A percentile compares a stretch with the other conserved stretches of the same genome.
phyloP scores from a whole-genome alignment of 2,888 invertebrate species.

The Philonicus albiceps region DNA sequence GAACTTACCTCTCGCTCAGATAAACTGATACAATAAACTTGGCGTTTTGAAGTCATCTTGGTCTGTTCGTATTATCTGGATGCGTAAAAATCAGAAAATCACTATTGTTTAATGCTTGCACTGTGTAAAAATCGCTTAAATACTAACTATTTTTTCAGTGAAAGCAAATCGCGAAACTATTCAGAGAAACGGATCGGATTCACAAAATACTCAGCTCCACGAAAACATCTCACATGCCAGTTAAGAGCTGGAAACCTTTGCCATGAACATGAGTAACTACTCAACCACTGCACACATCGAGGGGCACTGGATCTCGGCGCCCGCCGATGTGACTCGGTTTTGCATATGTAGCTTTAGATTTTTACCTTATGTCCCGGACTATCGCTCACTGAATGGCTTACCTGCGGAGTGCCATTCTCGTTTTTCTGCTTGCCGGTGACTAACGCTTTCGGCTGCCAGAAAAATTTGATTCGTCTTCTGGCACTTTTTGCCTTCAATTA shows the following conservation, averaged over 20 bases:
- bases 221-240: neutral
- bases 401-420: neutral
- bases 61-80: neutral
- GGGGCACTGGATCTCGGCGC: neutral
- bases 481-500: neutral
- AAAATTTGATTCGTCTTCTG: neutral
- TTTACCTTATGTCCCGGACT: neutral
- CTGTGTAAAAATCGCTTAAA: neutral
- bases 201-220: neutral
- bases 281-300: neutral
- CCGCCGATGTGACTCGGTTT: neutral
- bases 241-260: neutral
- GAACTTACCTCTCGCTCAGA: constrained; percentile 14
- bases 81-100: neutral
- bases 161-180: neutral
- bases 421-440: neutral
- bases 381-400: neutral
- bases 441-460: neutral
- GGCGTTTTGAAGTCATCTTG: constrained; percentile 1
- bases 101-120: neutral
- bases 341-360: neutral
- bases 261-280: neutral
- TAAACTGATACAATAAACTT: constrained; percentile 21
- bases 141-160: neutral
- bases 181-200: neutral